Base-by-base conservation (phyloP, 2,797 vertebrate genomes). In the Leontocebus nigricollis region DNA sequence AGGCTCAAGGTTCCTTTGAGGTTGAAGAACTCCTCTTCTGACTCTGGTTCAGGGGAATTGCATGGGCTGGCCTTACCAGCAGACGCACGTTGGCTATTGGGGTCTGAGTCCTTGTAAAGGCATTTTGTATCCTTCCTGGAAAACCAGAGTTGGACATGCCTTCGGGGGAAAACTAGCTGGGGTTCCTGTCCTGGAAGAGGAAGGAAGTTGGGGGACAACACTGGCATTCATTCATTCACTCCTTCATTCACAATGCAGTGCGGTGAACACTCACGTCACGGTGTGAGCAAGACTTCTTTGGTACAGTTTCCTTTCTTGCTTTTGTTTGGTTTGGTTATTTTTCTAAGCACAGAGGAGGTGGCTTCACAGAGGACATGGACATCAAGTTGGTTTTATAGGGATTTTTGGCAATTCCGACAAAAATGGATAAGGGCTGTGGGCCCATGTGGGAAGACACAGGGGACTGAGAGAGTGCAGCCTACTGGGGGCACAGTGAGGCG, bases 211-310 rank as follows among this genome's bases (percentile, higher is more conserved):
- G 44, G 44, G 17, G 46, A 52, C 46, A 55, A 70, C 70, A 83
- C 15, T 1, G 39, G 27, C 20, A 7, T 52, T 7, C n/a, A 15
- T 55, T 36, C 48, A 1, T 7, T 48, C 36, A 6, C 17, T 26
- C 46, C 8, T n/a, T 41, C 93, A 30, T 30, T 12, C 52, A 44
- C 44, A 4, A 0, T 14, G 6, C 19, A 2, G 8, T 2, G 26
- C 15, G 1, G 6, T 19, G 14, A 48, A 3, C 0, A 0, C 46
- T 26, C 6, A 9, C 13, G 7, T 14, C 1, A 5, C 4, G 2
- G 36, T 27, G 19, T 12, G 8, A 20, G 12, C 19, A 39, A 48
- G 85, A 27, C 61, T 7, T 57, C 13, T 48, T 5, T 30, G 30
- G 30, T 4, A 26, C 46, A 44, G 20, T 70, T 48, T 27, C 41